Evolutionary conservation across 2,113 vertebrate genomes (phyloP).

Genomic region (Herpetotheres cachinnans): DNA sequence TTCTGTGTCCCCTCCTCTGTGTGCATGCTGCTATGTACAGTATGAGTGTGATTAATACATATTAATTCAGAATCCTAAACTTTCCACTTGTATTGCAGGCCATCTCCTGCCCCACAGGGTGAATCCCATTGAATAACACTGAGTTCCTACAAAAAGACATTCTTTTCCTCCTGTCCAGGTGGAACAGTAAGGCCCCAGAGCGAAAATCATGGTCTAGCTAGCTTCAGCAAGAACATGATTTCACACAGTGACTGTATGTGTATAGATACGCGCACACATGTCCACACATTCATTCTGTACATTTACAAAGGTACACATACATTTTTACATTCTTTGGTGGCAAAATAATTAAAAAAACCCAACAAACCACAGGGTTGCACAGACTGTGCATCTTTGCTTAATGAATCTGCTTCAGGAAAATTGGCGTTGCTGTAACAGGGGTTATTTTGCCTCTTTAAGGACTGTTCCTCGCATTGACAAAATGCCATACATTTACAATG

Average conservation of each 20-base stretch:
- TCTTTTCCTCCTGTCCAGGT: slow-evolving; percentile 17
- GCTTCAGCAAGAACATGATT: background rate
- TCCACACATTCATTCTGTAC: slow-evolving; percentile 50
- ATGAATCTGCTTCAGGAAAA: slow-evolving; percentile 15
- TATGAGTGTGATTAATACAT: background rate
- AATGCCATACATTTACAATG: slow-evolving; percentile 41
- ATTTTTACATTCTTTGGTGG: slow-evolving; percentile 73
- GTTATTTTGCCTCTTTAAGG: slow-evolving; percentile 61
- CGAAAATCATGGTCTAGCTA: background rate
- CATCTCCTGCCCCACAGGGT: background rate
- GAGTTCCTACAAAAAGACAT: slow-evolving; percentile 22
- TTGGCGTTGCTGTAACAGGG: background rate
- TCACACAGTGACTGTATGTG: background rate
- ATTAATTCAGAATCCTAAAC: background rate
- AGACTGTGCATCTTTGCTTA: slow-evolving; percentile 18
- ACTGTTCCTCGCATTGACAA: slow-evolving; percentile 54
- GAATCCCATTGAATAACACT: background rate
- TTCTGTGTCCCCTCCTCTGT: slow-evolving; percentile 10
- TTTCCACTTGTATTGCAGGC: background rate
- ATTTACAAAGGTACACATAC: slow-evolving; percentile 54
- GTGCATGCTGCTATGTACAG: slow-evolving; percentile 17
- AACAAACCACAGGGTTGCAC: background rate
- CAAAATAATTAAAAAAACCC: slow-evolving; percentile 13
- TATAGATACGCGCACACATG: background rate
- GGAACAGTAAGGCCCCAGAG: slow-evolving; percentile 33